Evolutionary conservation across 2,797 vertebrate species (phyloP).

Genomic region (Pseudochaenichthys georgianus): DNA sequence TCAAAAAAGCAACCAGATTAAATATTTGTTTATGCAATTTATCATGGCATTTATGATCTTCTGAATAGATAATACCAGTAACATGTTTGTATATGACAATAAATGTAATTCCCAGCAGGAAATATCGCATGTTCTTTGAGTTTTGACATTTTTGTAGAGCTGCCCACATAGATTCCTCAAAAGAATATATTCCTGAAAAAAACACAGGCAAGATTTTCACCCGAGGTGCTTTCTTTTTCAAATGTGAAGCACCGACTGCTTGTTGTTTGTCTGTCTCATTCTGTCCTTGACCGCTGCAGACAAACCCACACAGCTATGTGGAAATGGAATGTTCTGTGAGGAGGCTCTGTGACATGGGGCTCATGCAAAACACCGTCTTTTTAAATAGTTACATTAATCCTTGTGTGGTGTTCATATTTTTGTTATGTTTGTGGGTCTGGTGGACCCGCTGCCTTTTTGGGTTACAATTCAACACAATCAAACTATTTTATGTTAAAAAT

Average conservation of each 20-base stretch:
- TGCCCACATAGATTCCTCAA: background rate
- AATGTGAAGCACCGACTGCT: background rate
- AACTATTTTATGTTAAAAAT: too few relatives aligned
- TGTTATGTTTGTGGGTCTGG: background rate
- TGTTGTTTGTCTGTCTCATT: conserved; percentile 6
- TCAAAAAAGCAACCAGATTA: background rate
- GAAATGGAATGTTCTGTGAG: background rate
- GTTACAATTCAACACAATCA: too few relatives aligned
- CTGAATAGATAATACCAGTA: background rate
- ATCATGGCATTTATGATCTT: background rate
- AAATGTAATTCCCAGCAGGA: background rate
- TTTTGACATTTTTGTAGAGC: background rate
- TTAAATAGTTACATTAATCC: too few relatives aligned
- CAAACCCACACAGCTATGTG: background rate
- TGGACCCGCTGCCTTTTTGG: too few relatives aligned
- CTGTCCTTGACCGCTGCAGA: background rate
- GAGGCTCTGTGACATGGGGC: too few relatives aligned
- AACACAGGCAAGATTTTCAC: background rate
- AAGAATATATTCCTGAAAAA: background rate
- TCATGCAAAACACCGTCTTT: too few relatives aligned
- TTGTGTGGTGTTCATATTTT: background rate
- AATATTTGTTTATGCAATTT: background rate
- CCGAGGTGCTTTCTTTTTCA: background rate
- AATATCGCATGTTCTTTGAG: background rate
- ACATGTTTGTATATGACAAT: background rate